Base-by-base conservation (phyloP, 2,797 vertebrate species). In the Microtus californicus region DNA sequence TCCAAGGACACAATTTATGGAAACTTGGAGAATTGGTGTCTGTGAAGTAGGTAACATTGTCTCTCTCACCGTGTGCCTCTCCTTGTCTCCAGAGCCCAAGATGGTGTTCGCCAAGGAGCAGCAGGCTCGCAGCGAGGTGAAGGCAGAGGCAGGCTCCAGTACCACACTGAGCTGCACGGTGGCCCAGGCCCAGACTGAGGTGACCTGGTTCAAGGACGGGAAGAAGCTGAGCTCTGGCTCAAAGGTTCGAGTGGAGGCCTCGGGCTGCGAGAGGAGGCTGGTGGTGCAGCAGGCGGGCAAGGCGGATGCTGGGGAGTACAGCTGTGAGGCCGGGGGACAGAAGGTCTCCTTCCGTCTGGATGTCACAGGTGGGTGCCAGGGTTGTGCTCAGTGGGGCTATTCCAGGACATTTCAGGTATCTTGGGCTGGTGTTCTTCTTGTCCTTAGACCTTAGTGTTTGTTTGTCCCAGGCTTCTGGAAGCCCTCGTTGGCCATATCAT, bases 201-300 rank as follows among this genome's bases (percentile, higher is more conserved):
- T 99, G 63, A 98, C 98, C 1, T 99, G 99, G 99, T 99, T 97
- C 98, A 99, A 99, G 96, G 98, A 99, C 0, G 98, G 99, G 37
- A 99, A 97, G 48, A 95, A 98, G 82, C 97, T 99, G 37, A 89
- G 95, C 6, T 14, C 98, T 29, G 98, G 98, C 80, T 98, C 98
- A 15, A 98, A 97, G 40, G 91, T 99, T 85, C 98, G 37, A 51
- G 25, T 98, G 23, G 99, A 99, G 74, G 97, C 98, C 4, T 96
- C 92, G n/a, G 98, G 98, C 37, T 98, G 59, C 17, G 43, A 61
- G 37, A 83, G 80, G 80, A 83, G 80, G 80, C 59, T 83, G 80
- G 97, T 99, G 90, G 96, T 99, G 6, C 98, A 98, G 54, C 98
- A 98, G 1, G 98, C 98, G 10, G 98, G 98, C 89, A 91, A 80